A percentile compares a stretch with the other conserved stretches of the same genome.
phyloP scores from a whole-genome alignment of 2,888 invertebrate genomes.

The Ophion ventricosus region DNA sequence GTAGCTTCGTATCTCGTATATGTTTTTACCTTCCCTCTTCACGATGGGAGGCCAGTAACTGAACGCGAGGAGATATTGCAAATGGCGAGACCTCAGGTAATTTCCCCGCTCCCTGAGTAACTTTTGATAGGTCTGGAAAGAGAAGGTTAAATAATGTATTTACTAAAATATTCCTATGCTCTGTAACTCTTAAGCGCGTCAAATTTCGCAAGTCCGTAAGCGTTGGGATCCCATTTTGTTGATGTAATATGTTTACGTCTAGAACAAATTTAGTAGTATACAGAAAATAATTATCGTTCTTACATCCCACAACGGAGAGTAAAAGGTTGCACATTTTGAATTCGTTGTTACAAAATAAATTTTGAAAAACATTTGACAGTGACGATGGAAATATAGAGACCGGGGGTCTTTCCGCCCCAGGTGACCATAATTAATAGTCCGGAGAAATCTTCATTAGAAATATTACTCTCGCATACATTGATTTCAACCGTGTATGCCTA shows the following conservation, averaged over 20 bases:
- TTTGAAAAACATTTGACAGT: no score
- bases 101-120: slow-evolving; percentile 91
- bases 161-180: no score
- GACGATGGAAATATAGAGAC: no score
- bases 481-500: neutral
- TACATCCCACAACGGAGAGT: no score
- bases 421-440: neutral
- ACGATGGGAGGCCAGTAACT: slow-evolving; percentile 97
- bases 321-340: neutral
- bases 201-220: no score
- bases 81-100: slow-evolving; percentile 92
- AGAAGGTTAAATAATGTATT: slow-evolving; percentile 61
- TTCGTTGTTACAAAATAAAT: neutral
- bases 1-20: slow-evolving; percentile 97
- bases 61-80: slow-evolving; percentile 97
- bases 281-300: no score
- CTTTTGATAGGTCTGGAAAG: slow-evolving; percentile 88
- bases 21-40: slow-evolving; percentile 89
- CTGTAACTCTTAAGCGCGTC: no score
- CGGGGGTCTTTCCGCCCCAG: no score
- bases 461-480: neutral
- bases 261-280: no score
- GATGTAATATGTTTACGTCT: no score
- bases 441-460: neutral
- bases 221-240: no score